Evolutionary conservation across 2,888 invertebrate genomes (phyloP), one percentile per base, ranked within the genome.

Genomic region (Operophtera brumata): DNA sequence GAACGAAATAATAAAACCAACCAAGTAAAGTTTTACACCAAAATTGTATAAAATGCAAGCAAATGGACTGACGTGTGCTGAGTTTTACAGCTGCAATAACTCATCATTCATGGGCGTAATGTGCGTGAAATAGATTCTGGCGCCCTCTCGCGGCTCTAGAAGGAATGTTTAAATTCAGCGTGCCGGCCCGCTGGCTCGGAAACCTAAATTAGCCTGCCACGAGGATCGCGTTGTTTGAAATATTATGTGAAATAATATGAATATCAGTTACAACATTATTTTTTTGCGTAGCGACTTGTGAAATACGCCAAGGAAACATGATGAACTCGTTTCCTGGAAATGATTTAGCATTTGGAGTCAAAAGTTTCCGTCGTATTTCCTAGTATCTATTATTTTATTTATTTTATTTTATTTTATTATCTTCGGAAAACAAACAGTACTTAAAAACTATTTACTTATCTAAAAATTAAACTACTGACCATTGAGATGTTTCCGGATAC

Each of bases 121-220:
- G 80, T 76, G 86, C 86, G 84, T 86, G 82, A 86, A 87, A 86
- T 86, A 86, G 85, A 84, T 82, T 82, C 77, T 58, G 73, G 52
- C 76, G 74, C 79, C 79, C 80, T 78, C 78, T 79, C 67, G 64
- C 71, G 73, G 72, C 67, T 72, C 74, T 75, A 78, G 77, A 78
- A 83, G 80, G 79, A 85, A 81, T 82, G 70, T 75, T 80, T 77
- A 77, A 80, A 80, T 79, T 77, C 71, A 69, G 69, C 63, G 65
- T 62, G 73, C 68, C 70, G 71, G 66, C 66, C 64, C 81, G 75
- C 71, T 79, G 77, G 72, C 65, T 78, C 52, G 77, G 76, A 79
- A 82, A 77, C 75, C 75, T 78, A 83, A 84, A 84, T 84, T 84
- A 83, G 77, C 68, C 77, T 75, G 75, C 77, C 77, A 73, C 59